Conservation (phyloP, 2,888 invertebrate species). For the Heliconius ethilla region DNA sequence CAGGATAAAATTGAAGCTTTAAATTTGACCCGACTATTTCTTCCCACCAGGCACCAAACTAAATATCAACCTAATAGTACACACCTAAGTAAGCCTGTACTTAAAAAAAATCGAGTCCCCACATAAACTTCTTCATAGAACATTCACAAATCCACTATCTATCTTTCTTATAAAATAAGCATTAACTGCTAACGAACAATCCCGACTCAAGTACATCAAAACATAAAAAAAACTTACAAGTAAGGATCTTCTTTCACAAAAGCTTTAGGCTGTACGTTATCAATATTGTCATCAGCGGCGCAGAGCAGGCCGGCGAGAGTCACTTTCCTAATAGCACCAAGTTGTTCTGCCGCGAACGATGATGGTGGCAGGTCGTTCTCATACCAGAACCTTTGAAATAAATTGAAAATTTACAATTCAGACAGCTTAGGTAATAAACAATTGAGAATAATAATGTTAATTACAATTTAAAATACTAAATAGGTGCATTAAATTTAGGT, state of each 20-base stretch:
- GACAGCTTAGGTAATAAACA: too few species aligned
- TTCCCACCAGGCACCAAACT: too few species aligned
- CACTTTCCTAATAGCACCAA: slow-evolving; percentile 90
- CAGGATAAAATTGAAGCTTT: too few species aligned
- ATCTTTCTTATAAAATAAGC: too few species aligned
- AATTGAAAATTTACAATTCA: not conserved
- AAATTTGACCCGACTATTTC: too few species aligned
- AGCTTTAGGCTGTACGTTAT: slow-evolving; percentile 90
- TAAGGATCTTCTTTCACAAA: slow-evolving; percentile 93
- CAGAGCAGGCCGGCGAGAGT: slow-evolving; percentile 91
- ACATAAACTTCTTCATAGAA: not conserved
- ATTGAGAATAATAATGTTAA: too few species aligned
- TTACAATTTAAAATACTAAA: too few species aligned
- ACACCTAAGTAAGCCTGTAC: too few species aligned
- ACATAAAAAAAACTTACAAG: slow-evolving; percentile 82
- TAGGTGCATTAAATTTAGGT: too few species aligned
- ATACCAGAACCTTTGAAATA: slow-evolving; percentile 91
- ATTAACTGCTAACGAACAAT: not conserved
- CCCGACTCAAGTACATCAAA: too few species aligned
- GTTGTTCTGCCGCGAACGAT: slow-evolving; percentile 88
- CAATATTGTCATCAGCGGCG: slow-evolving; percentile 85
- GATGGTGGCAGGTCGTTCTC: slow-evolving; percentile 96
- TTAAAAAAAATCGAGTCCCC: not conserved
- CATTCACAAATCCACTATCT: not conserved
- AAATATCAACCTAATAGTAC: too few species aligned